Evolutionary conservation across 2,797 vertebrate genomes (phyloP).

Genomic region (Hydrocynus forskahlii): DNA sequence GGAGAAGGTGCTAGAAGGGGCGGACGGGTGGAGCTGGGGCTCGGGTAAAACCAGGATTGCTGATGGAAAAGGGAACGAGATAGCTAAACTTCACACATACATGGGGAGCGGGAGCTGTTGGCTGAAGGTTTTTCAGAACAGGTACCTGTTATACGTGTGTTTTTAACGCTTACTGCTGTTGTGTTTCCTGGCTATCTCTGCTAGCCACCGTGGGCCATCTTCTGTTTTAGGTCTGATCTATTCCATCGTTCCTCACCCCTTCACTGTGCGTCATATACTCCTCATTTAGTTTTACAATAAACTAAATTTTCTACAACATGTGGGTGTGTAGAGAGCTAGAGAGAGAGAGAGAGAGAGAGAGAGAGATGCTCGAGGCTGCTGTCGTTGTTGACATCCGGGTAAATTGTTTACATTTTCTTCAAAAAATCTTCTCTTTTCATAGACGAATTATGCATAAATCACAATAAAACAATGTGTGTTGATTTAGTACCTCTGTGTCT

Average conservation of each 20-base stretch:
- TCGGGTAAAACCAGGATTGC: constrained; percentile 21
- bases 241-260: background rate
- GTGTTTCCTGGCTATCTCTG: constrained; percentile 5
- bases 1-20: constrained; percentile 43
- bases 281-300: too few relatives aligned
- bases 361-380: too few relatives aligned
- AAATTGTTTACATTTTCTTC: too few relatives aligned
- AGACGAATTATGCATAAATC: too few relatives aligned
- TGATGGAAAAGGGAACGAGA: constrained; percentile 38
- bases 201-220: constrained; percentile 9
- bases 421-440: too few relatives aligned
- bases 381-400: too few relatives aligned
- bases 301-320: too few relatives aligned
- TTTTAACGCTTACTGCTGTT: background rate
- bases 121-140: constrained; percentile 31
- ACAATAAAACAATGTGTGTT: too few relatives aligned
- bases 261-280: too few relatives aligned
- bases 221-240: background rate
- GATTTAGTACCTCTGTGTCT: too few relatives aligned
- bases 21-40: constrained; percentile 23
- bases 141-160: constrained; percentile 56
- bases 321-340: too few relatives aligned
- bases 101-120: constrained; percentile 20
- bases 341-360: too few relatives aligned
- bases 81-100: background rate